phyloP scores from a whole-genome alignment of 2,888 invertebrate species.

The Brenthis ino region DNA sequence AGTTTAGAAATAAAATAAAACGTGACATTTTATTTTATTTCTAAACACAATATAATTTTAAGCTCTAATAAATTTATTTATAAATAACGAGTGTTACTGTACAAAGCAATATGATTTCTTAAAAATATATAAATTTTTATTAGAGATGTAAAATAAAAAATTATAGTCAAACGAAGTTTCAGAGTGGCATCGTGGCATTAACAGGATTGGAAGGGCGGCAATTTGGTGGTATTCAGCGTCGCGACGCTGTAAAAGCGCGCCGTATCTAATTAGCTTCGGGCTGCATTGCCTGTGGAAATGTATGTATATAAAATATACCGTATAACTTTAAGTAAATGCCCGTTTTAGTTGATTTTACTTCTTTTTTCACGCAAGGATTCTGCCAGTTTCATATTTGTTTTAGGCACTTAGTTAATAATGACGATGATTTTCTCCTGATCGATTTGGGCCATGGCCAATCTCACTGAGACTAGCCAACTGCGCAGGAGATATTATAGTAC shows the following conservation, averaged over 20 bases:
- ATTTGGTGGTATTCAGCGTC: constrained; percentile 78
- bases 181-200: constrained; percentile 67
- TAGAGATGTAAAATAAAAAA: constrained; percentile 45
- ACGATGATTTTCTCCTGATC: neutral
- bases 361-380: constrained; percentile 9
- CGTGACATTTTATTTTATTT: no score
- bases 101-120: neutral
- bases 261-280: constrained; percentile 79
- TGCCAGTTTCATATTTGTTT: neutral
- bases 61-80: no score
- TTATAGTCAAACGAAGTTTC: constrained; percentile 58
- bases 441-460: no score
- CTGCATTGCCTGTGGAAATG: constrained; percentile 58
- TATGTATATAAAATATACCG: constrained; percentile 52
- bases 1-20: no score
- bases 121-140: constrained; percentile 15
- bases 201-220: constrained; percentile 78
- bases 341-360: constrained; percentile 20
- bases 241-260: constrained; percentile 78
- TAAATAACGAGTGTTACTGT: no score
- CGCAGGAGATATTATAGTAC: no score
- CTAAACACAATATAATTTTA: no score
- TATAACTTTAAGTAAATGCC: constrained; percentile 35
- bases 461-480: no score
- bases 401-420: neutral